phyloP scores from a whole-genome alignment of 2,797 vertebrate species.

The Rhinoraja longicauda region DNA sequence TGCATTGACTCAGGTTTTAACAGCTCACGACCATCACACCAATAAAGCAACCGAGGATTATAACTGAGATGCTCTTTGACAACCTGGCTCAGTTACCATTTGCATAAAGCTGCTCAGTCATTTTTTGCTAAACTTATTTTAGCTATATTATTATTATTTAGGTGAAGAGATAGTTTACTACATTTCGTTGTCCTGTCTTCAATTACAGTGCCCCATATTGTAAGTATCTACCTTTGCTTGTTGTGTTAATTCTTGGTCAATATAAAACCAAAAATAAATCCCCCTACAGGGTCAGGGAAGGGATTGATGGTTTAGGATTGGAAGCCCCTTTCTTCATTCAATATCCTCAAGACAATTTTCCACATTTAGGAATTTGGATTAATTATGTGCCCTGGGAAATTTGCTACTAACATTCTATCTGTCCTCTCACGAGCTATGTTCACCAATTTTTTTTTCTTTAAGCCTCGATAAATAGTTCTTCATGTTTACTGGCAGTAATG shows the following conservation, averaged over 20 bases:
- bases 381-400: neutral
- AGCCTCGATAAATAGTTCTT: neutral
- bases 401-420: neutral
- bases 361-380: neutral
- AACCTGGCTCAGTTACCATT: neutral
- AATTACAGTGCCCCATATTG: neutral
- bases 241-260: too few species aligned
- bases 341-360: neutral
- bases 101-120: neutral
- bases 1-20: too few species aligned
- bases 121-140: neutral
- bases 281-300: neutral
- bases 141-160: neutral
- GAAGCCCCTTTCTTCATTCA: neutral
- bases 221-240: neutral
- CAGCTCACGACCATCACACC: neutral
- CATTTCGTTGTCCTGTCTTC: neutral
- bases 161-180: neutral
- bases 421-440: neutral
- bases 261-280: neutral
- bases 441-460: neutral
- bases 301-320: neutral
- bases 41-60: neutral
- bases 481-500: neutral
- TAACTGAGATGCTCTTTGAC: neutral